Evolutionary conservation across 2,113 vertebrate genomes (phyloP), one percentile per base, ranked within the genome.

Genomic region (Notothenia rossii): DNA sequence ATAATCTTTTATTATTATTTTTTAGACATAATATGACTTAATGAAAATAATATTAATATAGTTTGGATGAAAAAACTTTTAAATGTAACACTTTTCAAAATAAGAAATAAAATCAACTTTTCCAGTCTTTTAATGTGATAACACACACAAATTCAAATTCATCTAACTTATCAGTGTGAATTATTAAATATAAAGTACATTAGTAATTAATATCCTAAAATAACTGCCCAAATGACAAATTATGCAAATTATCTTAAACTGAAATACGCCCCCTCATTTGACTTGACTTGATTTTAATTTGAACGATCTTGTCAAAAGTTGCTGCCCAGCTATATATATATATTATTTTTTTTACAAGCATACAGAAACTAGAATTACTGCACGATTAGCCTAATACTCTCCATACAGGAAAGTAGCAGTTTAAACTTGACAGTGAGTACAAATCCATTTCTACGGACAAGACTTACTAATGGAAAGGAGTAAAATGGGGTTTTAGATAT

Each of bases 401-500:
- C 49, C 83, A 85, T 88, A 90, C 85, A 88, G 87, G 78, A 71
- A 89, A 86, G 83, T 75, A 80, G 77, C 86, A 84, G 81, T 92
- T 89, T 84, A 88, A 83, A 88, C 64, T 77, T 89, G 87, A 91
- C 91, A 92, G 89, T 85, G 84, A 90, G 82, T 90, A 91, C 88
- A 90, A 91, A 91, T 88, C 88, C 82, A 87, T 89, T 91, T 91
- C 91, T 83, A 80, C 87, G 82, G 88, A 90, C 88, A 88, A 91
- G 88, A 93, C 86, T 92, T 94, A 88, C 82, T 82, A 88, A 90
- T 91, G 91, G 84, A 88, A 87, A 87, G 82, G 67, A 88, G 88
- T 92, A 91, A 92, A 94, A 91, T 90, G 88, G 91, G 90, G 89
- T 88, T 92, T 92, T 89, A 92, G 91, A 91, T 91, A 91, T 94